phyloP scores from a whole-genome alignment of 2,888 invertebrate species.

The Electrophaes corylata region DNA sequence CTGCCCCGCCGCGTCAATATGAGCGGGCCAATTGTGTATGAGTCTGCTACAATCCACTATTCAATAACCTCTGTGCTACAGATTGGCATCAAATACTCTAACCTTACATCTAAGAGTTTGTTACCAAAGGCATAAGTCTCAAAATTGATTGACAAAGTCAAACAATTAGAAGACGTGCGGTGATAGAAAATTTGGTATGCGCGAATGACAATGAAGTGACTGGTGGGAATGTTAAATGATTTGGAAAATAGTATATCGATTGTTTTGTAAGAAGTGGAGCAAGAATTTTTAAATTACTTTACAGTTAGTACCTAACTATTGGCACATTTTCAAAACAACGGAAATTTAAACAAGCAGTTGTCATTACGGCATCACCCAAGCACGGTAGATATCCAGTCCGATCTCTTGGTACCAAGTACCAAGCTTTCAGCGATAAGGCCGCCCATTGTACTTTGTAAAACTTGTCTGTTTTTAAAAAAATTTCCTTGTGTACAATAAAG shows the following conservation, averaged over 20 bases:
- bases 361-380: no score
- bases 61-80: constrained; percentile 73
- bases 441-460: no score
- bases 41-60: constrained; percentile 73
- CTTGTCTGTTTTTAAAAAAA: no score
- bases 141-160: constrained; percentile 10
- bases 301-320: no score
- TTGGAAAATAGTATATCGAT: constrained; percentile 36
- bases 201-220: constrained; percentile 45
- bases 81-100: constrained; percentile 63
- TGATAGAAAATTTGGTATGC: constrained; percentile 52
- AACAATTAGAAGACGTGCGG: constrained; percentile 47
- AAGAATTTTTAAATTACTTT: constrained; percentile 6
- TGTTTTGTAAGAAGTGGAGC: constrained; percentile 20
- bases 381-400: no score
- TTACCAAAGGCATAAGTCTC: constrained; percentile 1
- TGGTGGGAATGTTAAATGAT: constrained; percentile 49
- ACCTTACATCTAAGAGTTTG: constrained; percentile 19
- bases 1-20: constrained; percentile 77
- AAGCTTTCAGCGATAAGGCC: no score
- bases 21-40: constrained; percentile 75
- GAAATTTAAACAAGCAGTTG: no score
- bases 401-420: no score
- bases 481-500: no score
- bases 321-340: no score